Percentiles rank a stretch among this genome's conserved stretches.
Evolutionary conservation across 2,113 vertebrate species (phyloP).

Genomic region (human): DNA sequence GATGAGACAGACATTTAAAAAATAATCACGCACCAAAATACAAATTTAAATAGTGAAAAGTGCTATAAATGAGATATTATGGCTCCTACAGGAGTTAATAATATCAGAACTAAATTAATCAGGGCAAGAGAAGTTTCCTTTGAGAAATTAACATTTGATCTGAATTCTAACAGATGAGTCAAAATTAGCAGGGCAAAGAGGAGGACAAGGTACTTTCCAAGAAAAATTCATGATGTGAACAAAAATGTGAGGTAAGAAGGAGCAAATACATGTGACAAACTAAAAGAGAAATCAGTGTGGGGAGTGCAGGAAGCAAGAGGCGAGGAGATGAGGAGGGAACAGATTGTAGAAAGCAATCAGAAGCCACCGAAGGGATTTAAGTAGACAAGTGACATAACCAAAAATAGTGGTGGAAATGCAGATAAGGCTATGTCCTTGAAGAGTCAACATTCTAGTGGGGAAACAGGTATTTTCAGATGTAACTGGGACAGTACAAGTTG

Average conservation of each 20-base stretch:
- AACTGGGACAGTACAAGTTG: neutral
- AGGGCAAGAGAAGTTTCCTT: neutral
- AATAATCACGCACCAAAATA: neutral
- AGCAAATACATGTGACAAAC: neutral
- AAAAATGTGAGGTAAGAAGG: neutral
- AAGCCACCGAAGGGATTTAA: neutral
- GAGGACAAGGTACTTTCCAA: neutral
- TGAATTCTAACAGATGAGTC: neutral
- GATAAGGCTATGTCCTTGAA: neutral
- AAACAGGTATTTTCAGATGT: neutral
- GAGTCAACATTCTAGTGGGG: neutral
- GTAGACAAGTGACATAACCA: neutral
- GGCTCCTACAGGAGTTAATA: neutral
- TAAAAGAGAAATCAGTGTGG: neutral
- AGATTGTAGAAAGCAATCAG: accelerated
- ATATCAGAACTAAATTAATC: neutral
- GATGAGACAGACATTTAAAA: neutral
- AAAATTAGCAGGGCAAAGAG: neutral
- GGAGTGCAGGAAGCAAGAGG: no score
- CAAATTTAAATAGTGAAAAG: neutral
- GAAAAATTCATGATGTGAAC: neutral
- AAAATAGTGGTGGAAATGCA: neutral
- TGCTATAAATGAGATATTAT: neutral
- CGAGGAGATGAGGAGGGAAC: neutral
- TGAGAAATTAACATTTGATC: neutral